phyloP scores from a whole-genome alignment of 2,888 invertebrate species.

The Taenaris catops region DNA sequence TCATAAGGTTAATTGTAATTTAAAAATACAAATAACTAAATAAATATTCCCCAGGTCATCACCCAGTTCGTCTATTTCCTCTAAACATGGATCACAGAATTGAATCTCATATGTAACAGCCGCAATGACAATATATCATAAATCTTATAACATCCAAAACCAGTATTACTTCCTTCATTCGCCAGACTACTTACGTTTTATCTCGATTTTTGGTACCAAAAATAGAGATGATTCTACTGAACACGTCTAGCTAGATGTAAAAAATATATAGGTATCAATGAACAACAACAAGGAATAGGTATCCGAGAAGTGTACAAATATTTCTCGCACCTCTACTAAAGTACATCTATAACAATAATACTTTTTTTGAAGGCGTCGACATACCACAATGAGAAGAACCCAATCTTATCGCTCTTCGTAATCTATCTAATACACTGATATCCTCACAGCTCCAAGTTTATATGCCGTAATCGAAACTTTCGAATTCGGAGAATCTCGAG shows the following conservation, averaged over 20 bases:
- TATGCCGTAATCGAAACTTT: slow-evolving; percentile 88
- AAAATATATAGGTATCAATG: slow-evolving; percentile 78
- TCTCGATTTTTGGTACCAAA: slow-evolving; percentile 65
- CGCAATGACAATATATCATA: slow-evolving; percentile 13
- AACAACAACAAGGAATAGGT: slow-evolving; percentile 77
- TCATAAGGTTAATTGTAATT: slow-evolving; percentile 24
- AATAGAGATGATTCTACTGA: slow-evolving; percentile 74
- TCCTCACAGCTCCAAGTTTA: slow-evolving; percentile 76
- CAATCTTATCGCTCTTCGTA: slow-evolving; percentile 54
- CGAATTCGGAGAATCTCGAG: slow-evolving; percentile 90
- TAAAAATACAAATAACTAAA: slow-evolving; percentile 15
- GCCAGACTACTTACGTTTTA: slow-evolving; percentile 38
- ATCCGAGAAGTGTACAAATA: slow-evolving; percentile 74
- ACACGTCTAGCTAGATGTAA: slow-evolving; percentile 76
- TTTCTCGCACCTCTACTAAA: slow-evolving; percentile 72
- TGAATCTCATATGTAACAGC: slow-evolving; percentile 6
- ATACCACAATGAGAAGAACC: slow-evolving; percentile 69
- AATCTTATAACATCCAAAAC: slow-evolving; percentile 23
- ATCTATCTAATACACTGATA: slow-evolving; percentile 76
- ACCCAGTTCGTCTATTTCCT: slow-evolving; percentile 14
- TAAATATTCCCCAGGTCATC: slow-evolving; percentile 19
- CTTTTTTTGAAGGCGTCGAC: slow-evolving; percentile 73
- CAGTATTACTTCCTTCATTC: slow-evolving; percentile 29
- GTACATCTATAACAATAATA: slow-evolving; percentile 78
- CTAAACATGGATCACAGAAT: slow-evolving; percentile 34